Percentiles rank a stretch among this genome's conserved stretches.
Evolutionary conservation across 2,113 vertebrate species (phyloP).

Genomic region (Dromas ardeola): DNA sequence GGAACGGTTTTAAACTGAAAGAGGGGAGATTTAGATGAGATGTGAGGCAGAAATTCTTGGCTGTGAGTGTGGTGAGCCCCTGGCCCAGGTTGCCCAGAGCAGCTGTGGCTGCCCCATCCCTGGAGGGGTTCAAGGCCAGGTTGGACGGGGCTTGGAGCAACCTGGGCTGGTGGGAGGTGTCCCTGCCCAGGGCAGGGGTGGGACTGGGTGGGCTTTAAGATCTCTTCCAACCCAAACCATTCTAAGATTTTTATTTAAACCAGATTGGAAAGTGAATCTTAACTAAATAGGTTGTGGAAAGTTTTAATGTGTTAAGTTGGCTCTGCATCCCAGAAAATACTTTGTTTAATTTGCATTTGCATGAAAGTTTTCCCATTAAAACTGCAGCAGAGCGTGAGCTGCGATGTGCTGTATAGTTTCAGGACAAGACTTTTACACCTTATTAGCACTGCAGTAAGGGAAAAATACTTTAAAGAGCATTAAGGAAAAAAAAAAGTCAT

Average conservation of each 20-base stretch:
- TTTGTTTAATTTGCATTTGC: constrained; percentile 18
- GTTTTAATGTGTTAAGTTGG: neutral
- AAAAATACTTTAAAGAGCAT: constrained; percentile 40
- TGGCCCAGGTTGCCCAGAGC: neutral
- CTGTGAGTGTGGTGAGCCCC: neutral
- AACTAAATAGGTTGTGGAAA: neutral
- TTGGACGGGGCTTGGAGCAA: neutral
- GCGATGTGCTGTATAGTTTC: neutral
- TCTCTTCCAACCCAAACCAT: neutral
- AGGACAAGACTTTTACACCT: constrained; percentile 51
- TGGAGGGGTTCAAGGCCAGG: neutral
- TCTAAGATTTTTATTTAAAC: neutral
- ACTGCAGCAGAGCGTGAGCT: neutral
- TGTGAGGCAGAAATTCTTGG: accelerated
- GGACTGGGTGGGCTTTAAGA: neutral
- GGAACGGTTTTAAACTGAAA: neutral
- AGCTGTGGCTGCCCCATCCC: neutral
- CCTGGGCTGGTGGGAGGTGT: neutral
- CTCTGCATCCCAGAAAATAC: neutral
- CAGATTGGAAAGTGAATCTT: neutral
- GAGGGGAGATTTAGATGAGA: neutral
- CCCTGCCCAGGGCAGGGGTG: neutral
- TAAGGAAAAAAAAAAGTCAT: constrained; percentile 9
- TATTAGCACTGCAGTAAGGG: constrained; percentile 22
- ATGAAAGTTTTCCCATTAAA: constrained; percentile 53